Base-by-base conservation (phyloP, 2,113 vertebrate species). In the Stegastes partitus region DNA sequence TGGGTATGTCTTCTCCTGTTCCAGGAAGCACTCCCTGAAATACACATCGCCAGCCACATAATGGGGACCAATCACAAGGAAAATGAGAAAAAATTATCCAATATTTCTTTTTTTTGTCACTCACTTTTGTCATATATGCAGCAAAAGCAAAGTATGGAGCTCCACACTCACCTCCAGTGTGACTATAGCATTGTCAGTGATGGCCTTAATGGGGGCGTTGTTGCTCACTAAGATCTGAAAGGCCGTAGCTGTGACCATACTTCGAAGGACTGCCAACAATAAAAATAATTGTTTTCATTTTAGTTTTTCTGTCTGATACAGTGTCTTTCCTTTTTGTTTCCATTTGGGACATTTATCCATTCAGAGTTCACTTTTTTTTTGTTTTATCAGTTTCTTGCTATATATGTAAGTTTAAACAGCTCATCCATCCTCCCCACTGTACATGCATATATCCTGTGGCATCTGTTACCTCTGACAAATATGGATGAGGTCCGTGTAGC, bases 161-260 rank as follows among this genome's bases (percentile, higher is more conserved):
- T 11, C 14, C 11, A 25, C 11, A 45, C 89, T 91, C 76, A 95
- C 95, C 93, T 96, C 95, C 74, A 96, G 87, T 10, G 93, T 93
- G 59, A 89, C 77, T 22, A 95, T 68, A 25, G 89, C 11, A 37
- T 37, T 93, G 86, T 94, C 94, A 28, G 84, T 89, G 25, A 92
- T 28, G 50, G 94, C 67, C 55, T 94, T 94, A 56, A 95, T 91
- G 0, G 94, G 82, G 6, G 51, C 72, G 18, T 76, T 95, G 91
- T 91, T 94, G 89, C 87, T 93, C 61, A 94, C 94, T 25, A 95
- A 68, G 62, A 95, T 94, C 81, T 96, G 95, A 66, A 95, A 96
- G 9, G 93, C 93, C 5, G 91, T 95, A 23, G 94, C 89, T 42
- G 93, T 94, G 73, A 95, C 85, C 89, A 95, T 94, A 57, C 95